phyloP scores from a whole-genome alignment of 2,113 vertebrate species.

The Rhadina sibilatrix region DNA sequence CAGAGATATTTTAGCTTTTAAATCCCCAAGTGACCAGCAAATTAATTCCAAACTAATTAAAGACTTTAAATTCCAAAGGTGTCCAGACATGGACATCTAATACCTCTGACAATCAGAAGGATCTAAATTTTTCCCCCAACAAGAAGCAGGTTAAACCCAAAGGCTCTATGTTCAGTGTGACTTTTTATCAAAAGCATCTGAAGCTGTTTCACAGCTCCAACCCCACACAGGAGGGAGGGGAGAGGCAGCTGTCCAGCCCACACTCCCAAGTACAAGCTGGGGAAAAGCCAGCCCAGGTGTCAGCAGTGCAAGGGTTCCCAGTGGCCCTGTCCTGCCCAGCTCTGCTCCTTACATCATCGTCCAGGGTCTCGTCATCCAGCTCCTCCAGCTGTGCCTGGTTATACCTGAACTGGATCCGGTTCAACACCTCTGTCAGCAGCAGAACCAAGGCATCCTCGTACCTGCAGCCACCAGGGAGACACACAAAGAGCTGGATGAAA shows the following conservation, averaged over 20 bases:
- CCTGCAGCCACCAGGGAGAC: slow-evolving; percentile 61
- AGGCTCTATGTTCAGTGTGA: not conserved
- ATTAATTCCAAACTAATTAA: not conserved
- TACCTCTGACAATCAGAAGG: not conserved
- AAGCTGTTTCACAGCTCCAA: not conserved
- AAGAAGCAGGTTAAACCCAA: not conserved
- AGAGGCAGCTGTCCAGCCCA: not conserved
- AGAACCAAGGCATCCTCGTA: slow-evolving; percentile 95
- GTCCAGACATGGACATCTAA: not conserved
- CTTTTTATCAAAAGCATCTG: not conserved
- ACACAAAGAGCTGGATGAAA: not conserved
- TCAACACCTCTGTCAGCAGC: slow-evolving; percentile 91
- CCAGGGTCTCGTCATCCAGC: slow-evolving; percentile 94
- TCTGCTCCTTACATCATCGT: slow-evolving; percentile 89
- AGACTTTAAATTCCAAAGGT: not conserved
- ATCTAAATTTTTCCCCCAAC: rapidly evolving
- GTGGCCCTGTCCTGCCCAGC: not conserved
- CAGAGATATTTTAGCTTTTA: not conserved
- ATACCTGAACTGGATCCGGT: slow-evolving; percentile 95
- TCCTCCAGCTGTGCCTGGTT: slow-evolving; percentile 97
- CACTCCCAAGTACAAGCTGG: not conserved
- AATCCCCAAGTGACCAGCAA: not conserved
- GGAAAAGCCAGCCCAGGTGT: not conserved
- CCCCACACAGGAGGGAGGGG: not conserved
- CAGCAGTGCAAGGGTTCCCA: not conserved